A percentile compares a stretch with the other conserved stretches of the same genome.
Conservation (phyloP, 1,140 invertebrate species). For the Drosophila murphyi region DNA sequence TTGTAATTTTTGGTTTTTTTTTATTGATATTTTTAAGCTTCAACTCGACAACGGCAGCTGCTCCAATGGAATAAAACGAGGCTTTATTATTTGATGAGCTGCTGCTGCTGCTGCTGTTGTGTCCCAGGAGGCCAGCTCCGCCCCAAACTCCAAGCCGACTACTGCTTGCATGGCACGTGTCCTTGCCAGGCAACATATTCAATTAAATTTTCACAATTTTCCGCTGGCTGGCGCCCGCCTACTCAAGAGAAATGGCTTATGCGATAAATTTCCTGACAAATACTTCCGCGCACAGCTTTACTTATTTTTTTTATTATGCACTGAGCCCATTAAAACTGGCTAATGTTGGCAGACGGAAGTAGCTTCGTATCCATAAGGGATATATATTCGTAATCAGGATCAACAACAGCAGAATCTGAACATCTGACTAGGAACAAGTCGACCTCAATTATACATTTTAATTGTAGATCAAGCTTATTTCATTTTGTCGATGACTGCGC, state of each 20-base stretch:
- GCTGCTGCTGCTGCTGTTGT: conserved; percentile 3
- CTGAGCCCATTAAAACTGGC: too few relatives aligned
- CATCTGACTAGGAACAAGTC: too few relatives aligned
- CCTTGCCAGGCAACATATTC: conserved; percentile 58
- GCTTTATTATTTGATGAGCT: conserved; percentile 71
- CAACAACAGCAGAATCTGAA: too few relatives aligned
- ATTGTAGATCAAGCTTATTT: too few relatives aligned
- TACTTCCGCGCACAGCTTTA: conserved; percentile 63
- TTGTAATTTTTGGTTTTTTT: conserved; percentile 41
- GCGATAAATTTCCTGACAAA: conserved; percentile 81
- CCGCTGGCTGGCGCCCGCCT: conserved; percentile 41
- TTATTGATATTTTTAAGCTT: conserved; percentile 19
- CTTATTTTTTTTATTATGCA: conserved; percentile 6
- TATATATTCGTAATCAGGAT: too few relatives aligned
- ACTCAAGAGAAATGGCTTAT: conserved; percentile 67
- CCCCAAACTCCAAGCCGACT: neutral
- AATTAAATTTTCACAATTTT: conserved; percentile 83
- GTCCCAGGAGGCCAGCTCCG: neutral
- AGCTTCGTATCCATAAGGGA: too few relatives aligned
- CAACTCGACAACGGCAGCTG: conserved; percentile 48
- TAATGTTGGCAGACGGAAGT: too few relatives aligned
- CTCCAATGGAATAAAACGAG: conserved; percentile 48
- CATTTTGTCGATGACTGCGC: too few relatives aligned
- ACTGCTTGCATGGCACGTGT: conserved; percentile 40
- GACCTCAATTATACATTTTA: too few relatives aligned